phyloP scores from a whole-genome alignment of 92 coral and sea anemone species.

The Parazoanthus darwini region DNA sequence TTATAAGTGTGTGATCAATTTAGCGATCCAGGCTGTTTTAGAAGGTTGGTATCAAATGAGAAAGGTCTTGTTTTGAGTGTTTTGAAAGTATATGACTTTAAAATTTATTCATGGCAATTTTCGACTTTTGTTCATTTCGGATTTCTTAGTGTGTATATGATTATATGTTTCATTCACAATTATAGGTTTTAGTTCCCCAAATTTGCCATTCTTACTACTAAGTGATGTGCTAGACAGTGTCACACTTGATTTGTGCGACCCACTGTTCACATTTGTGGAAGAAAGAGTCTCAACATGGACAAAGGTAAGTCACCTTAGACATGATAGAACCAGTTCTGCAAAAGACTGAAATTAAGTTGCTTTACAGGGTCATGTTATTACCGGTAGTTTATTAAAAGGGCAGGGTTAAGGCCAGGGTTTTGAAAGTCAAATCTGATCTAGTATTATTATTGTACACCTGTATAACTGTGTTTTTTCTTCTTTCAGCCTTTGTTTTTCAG shows the following conservation, averaged over 20 bases:
- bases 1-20: constrained; percentile 54
- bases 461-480: neutral
- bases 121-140: too few species aligned
- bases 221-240: constrained; percentile 91
- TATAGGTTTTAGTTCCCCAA: constrained; percentile 76
- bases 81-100: neutral
- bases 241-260: constrained; percentile 81
- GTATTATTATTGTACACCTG: neutral
- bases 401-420: neutral
- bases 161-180: constrained; percentile 2
- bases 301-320: constrained; percentile 50
- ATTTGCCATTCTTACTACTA: constrained; percentile 77
- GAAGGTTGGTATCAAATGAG: constrained; percentile 51
- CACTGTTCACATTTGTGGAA: constrained; percentile 86
- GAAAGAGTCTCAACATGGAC: constrained; percentile 96
- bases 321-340: too few species aligned
- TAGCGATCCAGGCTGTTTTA: constrained; percentile 68
- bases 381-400: too few species aligned
- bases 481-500: constrained; percentile 84
- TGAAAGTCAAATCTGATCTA: neutral
- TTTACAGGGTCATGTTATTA: too few species aligned
- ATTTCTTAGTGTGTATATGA: neutral
- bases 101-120: too few species aligned
- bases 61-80: neutral
- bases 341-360: too few species aligned